Conservation (phyloP, 2,888 invertebrate genomes). For the Acanthosoma haemorrhoidale region DNA sequence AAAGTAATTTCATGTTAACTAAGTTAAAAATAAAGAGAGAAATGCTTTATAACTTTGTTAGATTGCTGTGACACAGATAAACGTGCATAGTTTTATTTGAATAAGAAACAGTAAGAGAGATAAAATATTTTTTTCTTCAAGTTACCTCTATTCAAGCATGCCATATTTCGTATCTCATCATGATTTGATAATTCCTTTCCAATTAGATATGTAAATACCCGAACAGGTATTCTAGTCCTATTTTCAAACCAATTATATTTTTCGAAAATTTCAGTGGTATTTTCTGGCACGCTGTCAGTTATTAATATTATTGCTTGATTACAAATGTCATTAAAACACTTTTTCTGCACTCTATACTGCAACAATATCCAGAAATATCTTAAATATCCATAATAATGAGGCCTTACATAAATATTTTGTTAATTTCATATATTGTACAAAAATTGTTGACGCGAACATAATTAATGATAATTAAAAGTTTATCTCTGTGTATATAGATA, state of each 20-base stretch:
- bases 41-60: too few relatives aligned
- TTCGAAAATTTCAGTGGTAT: conserved; percentile 77
- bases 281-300: conserved; percentile 89
- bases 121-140: background rate
- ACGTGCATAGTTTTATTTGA: too few relatives aligned
- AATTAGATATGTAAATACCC: conserved; percentile 92
- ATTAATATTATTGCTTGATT: conserved; percentile 96
- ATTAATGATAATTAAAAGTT: too few relatives aligned
- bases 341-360: conserved; percentile 51
- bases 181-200: conserved; percentile 91
- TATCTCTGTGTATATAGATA: too few relatives aligned
- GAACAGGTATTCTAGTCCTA: conserved; percentile 68
- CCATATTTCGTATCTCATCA: conserved; percentile 86
- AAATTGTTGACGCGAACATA: too few relatives aligned
- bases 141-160: conserved; percentile 84
- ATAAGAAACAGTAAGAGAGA: too few relatives aligned
- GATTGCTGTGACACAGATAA: too few relatives aligned
- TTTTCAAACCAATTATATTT: conserved; percentile 70
- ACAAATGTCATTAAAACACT: conserved; percentile 55
- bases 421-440: too few relatives aligned
- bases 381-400: background rate
- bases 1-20: too few relatives aligned
- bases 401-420: too few relatives aligned
- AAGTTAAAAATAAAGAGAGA: too few relatives aligned
- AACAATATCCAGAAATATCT: conserved; percentile 26